Evolutionary conservation across 2,797 vertebrate species (phyloP).

Genomic region (Mormyrus proboscirostris): DNA sequence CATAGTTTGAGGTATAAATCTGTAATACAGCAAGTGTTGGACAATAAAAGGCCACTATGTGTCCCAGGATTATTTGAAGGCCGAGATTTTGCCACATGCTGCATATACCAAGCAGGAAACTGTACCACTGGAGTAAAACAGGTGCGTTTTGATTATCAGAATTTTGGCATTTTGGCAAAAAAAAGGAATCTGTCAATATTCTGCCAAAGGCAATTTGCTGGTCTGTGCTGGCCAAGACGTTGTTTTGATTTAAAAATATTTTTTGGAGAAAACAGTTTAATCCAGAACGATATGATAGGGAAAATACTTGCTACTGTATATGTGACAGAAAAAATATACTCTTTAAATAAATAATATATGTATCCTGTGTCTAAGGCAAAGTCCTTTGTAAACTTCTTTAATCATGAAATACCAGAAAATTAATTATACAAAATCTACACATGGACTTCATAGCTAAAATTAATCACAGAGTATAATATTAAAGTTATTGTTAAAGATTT

Average conservation of each 20-base stretch:
- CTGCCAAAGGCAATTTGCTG: not conserved
- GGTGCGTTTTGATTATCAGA: not conserved
- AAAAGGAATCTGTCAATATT: not conserved
- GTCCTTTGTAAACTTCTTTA: not conserved
- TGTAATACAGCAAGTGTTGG: not conserved
- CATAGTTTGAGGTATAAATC: not conserved
- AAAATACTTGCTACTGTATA: not conserved
- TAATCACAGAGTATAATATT: not conserved
- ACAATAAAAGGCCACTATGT: not conserved
- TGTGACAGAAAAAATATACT: not conserved
- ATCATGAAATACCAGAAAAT: not conserved
- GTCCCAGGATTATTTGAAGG: not conserved
- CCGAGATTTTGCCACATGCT: not conserved
- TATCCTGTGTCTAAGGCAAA: not conserved
- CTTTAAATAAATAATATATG: not conserved
- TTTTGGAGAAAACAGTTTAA: not conserved
- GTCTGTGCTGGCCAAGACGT: not conserved
- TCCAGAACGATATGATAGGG: not conserved
- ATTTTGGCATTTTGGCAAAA: not conserved
- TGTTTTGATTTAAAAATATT: not conserved
- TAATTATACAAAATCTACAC: not conserved
- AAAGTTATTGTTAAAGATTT: not conserved
- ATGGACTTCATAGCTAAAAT: not conserved
- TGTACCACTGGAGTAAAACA: not conserved
- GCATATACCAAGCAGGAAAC: not conserved